A percentile compares a stretch with the other conserved stretches of the same genome.
Conservation (phyloP, 2,797 vertebrate species). For the Brotula barbata region DNA sequence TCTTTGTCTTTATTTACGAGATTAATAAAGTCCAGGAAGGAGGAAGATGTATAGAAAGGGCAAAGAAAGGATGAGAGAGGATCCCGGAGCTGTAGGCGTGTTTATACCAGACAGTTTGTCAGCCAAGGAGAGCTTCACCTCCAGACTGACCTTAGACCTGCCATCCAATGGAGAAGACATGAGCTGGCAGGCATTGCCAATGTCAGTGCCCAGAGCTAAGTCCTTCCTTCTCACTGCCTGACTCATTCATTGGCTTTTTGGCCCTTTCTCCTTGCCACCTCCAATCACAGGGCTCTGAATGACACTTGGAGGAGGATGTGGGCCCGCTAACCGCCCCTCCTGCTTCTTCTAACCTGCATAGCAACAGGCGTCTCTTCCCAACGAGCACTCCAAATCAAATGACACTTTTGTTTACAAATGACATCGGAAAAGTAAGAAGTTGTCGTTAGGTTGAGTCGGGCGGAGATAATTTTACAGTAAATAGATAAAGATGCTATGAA, state of each 20-base stretch:
- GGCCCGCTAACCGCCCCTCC: constrained; percentile 46
- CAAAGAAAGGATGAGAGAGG: neutral
- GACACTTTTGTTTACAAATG: too few species aligned
- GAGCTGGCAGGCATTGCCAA: constrained; percentile 78
- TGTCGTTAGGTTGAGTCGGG: too few species aligned
- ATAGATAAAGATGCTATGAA: too few species aligned
- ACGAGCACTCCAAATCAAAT: too few species aligned
- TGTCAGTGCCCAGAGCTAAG: constrained; percentile 75
- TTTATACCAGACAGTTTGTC: constrained; percentile 66
- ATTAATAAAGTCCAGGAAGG: constrained; percentile 13
- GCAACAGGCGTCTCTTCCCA: constrained; percentile 70
- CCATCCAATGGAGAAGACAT: constrained; percentile 77
- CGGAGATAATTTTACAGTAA: too few species aligned
- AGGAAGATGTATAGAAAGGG: constrained; percentile 15
- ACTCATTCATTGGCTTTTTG: constrained; percentile 73
- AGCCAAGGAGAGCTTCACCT: constrained; percentile 80
- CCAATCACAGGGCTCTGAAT: constrained; percentile 76
- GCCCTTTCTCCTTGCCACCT: constrained; percentile 72
- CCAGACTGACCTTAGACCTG: constrained; percentile 78
- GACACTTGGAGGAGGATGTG: constrained; percentile 79
- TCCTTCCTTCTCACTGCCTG: constrained; percentile 71
- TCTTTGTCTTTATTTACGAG: constrained; percentile 3
- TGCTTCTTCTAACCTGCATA: constrained; percentile 61
- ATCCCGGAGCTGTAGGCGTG: constrained; percentile 35
- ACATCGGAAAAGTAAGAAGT: too few species aligned